phyloP scores from a whole-genome alignment of 2,888 invertebrate genomes.

The Machimus atricapillus region DNA sequence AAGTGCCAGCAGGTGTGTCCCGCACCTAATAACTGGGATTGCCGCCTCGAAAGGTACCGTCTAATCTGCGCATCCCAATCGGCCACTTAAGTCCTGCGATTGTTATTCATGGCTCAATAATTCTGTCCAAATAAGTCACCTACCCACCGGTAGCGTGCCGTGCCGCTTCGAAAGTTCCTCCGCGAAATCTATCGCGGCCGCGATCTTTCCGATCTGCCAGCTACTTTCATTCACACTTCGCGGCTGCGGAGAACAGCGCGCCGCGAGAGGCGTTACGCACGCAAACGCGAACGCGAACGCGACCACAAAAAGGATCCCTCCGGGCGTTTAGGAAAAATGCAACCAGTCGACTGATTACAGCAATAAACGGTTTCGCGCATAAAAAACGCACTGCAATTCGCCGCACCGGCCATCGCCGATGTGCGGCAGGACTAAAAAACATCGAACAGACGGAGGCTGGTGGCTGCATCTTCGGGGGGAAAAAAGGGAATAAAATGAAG shows the following conservation, averaged over 20 bases:
- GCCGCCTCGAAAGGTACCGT: neutral
- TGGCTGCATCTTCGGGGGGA: neutral
- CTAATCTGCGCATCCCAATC: neutral
- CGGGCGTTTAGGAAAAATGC: conserved; percentile 20
- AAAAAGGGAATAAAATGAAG: neutral
- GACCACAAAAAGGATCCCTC: conserved; percentile 4
- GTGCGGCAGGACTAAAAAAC: neutral
- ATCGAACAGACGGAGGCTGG: conserved; percentile 2
- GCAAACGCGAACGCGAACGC: neutral
- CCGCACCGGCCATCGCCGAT: conserved; percentile 4
- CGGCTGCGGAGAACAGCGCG: neutral
- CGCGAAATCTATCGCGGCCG: neutral
- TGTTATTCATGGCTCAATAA: neutral
- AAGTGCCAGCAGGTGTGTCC: neutral
- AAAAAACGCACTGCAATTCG: conserved; percentile 26
- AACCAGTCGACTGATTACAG: conserved; percentile 45
- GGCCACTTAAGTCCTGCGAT: neutral
- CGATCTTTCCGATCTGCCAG: conserved; percentile 23
- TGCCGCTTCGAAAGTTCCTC: neutral
- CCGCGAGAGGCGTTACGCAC: conserved; percentile 4
- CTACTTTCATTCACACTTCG: conserved; percentile 38
- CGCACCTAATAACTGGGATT: neutral
- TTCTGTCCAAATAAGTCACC: neutral
- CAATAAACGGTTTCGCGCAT: conserved; percentile 47
- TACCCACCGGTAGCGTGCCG: neutral